Evolutionary conservation across 2,888 invertebrate genomes (phyloP).

Genomic region (Platypus cylindrus): DNA sequence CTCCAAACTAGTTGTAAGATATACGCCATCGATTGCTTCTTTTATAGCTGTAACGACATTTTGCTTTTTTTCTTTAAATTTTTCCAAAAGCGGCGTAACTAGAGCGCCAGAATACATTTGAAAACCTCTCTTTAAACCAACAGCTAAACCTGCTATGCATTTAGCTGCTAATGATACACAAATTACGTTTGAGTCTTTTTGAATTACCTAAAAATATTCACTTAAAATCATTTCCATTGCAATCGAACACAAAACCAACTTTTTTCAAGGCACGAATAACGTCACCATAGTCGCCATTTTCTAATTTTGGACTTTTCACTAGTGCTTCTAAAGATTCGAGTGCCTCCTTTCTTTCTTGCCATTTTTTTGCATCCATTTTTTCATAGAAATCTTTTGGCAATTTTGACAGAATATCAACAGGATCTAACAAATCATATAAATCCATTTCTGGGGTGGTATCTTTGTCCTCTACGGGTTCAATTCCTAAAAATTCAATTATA

Average conservation of each 20-base stretch:
- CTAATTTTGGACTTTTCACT: constrained; percentile 70
- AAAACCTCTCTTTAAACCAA: constrained; percentile 79
- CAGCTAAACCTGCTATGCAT: constrained; percentile 69
- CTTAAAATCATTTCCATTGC: not conserved
- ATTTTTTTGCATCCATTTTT: constrained; percentile 87
- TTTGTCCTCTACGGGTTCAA: constrained; percentile 44
- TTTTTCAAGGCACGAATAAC: constrained; percentile 77
- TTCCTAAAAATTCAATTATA: constrained; percentile 7
- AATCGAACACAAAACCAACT: no score
- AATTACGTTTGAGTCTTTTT: constrained; percentile 90
- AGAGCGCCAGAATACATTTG: constrained; percentile 69
- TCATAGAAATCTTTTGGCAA: constrained; percentile 93
- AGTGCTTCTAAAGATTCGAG: constrained; percentile 71
- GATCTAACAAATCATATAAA: constrained; percentile 80
- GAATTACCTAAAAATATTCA: constrained; percentile 61
- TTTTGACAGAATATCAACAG: constrained; percentile 86
- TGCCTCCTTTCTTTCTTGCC: constrained; percentile 92
- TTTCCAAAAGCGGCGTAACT: constrained; percentile 72
- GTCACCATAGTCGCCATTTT: constrained; percentile 86
- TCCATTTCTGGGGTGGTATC: constrained; percentile 54
- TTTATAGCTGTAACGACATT: constrained; percentile 76
- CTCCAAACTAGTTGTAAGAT: constrained; percentile 64
- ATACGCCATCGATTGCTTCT: constrained; percentile 85
- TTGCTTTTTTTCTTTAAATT: constrained; percentile 94
- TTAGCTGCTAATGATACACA: constrained; percentile 79